Percentiles rank a stretch among this genome's conserved stretches.
Conservation (phyloP, 2,888 invertebrate genomes). For the Serrognathus titanus region DNA sequence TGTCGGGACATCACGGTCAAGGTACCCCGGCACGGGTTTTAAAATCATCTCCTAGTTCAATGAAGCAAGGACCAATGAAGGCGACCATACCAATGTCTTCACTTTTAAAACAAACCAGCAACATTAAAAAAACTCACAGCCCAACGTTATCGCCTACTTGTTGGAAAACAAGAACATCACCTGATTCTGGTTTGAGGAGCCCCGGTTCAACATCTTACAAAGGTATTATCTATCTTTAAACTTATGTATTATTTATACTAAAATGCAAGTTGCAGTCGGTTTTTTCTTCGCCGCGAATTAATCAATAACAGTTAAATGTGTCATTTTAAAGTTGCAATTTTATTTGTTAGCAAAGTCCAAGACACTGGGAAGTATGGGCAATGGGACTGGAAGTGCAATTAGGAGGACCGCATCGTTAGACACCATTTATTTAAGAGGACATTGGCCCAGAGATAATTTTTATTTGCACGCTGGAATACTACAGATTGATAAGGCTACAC, state of each 20-base stretch:
- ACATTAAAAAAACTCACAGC: slow-evolving; percentile 60
- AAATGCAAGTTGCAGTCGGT: too few species aligned
- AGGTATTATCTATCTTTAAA: slow-evolving; percentile 50
- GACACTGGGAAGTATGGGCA: slow-evolving; percentile 49
- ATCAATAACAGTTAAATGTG: not conserved
- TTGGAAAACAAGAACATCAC: slow-evolving; percentile 65
- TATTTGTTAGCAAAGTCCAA: slow-evolving; percentile 51
- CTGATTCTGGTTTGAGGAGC: slow-evolving; percentile 70
- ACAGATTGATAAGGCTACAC: slow-evolving; percentile 75
- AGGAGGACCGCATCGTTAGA: slow-evolving; percentile 76
- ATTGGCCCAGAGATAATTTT: slow-evolving; percentile 70
- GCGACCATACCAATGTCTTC: slow-evolving; percentile 75
- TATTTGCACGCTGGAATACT: slow-evolving; percentile 65
- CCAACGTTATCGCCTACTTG: slow-evolving; percentile 64
- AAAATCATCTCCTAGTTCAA: slow-evolving; percentile 65
- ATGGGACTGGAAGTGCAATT: slow-evolving; percentile 56
- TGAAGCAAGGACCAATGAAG: slow-evolving; percentile 67
- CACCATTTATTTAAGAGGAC: slow-evolving; percentile 73
- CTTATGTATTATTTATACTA: too few species aligned
- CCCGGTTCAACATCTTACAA: slow-evolving; percentile 67
- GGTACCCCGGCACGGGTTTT: slow-evolving; percentile 51
- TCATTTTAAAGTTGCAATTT: slow-evolving; percentile 2
- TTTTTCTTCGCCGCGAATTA: not conserved
- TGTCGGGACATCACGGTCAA: slow-evolving; percentile 52
- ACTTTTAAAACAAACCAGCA: slow-evolving; percentile 60